These are phyloP conservation scores for Orgyia antiqua DNA, from an alignment of 2,888 invertebrate genomes.

Conservation along the genomic window DNA sequence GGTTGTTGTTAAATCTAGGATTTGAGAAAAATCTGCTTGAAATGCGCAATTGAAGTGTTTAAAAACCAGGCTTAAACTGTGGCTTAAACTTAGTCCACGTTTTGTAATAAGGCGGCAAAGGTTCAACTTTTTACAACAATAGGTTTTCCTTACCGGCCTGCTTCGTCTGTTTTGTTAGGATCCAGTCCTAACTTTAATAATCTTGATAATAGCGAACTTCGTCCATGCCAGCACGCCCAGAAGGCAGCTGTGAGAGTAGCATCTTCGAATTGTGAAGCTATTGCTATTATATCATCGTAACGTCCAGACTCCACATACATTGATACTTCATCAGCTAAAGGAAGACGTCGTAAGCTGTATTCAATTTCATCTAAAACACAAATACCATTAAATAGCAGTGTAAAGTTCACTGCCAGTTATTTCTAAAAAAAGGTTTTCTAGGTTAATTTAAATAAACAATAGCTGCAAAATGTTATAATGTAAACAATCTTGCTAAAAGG, in stretches of 20 bases:
- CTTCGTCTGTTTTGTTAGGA: conserved; percentile 81
- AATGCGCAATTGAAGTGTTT: too few species aligned
- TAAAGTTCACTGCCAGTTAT: too few species aligned
- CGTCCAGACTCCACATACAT: conserved; percentile 57
- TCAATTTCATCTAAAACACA: conserved; percentile 58
- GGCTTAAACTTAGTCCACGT: too few species aligned
- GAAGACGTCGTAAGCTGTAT: conserved; percentile 51
- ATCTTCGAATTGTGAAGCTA: conserved; percentile 38
- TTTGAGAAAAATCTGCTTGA: too few species aligned
- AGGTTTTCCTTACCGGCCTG: conserved; percentile 79
- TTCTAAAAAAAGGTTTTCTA: too few species aligned
- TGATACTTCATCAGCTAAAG: conserved; percentile 65
- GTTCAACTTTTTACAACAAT: too few species aligned
- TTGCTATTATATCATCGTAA: conserved; percentile 59
- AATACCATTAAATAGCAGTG: background rate
- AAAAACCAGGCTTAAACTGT: too few species aligned
- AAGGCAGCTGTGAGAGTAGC: conserved; percentile 73
- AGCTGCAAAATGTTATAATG: too few species aligned
- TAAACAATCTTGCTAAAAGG: too few species aligned
- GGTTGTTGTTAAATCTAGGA: too few species aligned
- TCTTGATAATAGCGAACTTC: conserved; percentile 69
- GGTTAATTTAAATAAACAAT: background rate
- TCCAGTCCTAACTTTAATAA: conserved; percentile 78
- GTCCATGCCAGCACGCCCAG: conserved; percentile 80
- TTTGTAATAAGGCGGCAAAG: too few species aligned